Evolutionary conservation across 1,140 invertebrate species (phyloP).

Genomic region (Temnothorax nylanderi): DNA sequence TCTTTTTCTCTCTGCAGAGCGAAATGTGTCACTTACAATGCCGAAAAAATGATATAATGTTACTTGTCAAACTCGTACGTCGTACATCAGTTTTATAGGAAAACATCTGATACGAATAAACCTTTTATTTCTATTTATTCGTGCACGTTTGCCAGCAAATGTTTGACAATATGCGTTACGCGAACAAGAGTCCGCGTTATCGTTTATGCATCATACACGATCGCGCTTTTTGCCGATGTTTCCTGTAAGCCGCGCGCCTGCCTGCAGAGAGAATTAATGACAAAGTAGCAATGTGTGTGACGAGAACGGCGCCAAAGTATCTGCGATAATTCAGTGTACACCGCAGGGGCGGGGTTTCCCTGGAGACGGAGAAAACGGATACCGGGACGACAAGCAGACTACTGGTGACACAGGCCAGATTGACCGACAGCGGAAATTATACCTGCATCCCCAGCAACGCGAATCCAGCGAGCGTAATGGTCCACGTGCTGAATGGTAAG

Average conservation of each 20-base stretch:
- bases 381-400: constrained; percentile 95
- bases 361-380: constrained; percentile 96
- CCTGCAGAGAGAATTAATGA: constrained; percentile 48
- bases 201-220: not conserved
- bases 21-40: not conserved
- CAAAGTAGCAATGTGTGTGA: constrained; percentile 55
- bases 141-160: not conserved
- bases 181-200: not conserved
- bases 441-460: constrained; percentile 95
- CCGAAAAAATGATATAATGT: not conserved
- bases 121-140: not conserved
- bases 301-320: constrained; percentile 76
- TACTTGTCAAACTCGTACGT: not conserved
- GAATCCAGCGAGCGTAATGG: constrained; percentile 93
- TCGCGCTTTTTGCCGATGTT: not conserved
- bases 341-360: constrained; percentile 91
- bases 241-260: constrained; percentile 13
- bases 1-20: constrained; percentile 29
- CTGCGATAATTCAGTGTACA: constrained; percentile 84
- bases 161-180: not conserved
- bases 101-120: not conserved
- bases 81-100: not conserved
- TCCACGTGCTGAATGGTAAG: constrained; percentile 96
- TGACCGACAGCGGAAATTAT: constrained; percentile 95
- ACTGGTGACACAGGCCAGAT: constrained; percentile 93